Evolutionary conservation across 2,888 invertebrate genomes (phyloP), one percentile per base, ranked within the genome.

Genomic region (Cephonodes hylas): DNA sequence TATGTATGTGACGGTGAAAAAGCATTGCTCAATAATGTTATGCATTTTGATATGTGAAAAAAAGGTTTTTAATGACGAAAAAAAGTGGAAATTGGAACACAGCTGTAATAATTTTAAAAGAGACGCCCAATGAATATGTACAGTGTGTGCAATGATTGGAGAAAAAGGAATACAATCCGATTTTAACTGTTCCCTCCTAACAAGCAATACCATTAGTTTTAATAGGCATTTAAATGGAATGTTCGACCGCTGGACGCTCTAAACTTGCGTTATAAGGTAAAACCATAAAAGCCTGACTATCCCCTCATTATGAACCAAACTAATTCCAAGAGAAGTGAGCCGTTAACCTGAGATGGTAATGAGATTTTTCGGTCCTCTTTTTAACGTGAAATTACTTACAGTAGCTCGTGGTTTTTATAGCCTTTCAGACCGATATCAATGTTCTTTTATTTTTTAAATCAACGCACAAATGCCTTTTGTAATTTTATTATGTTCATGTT

Each of bases 311-410:
- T 79, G 79, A 84, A 82, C 81, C 72, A 81, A 83, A 79, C 79
- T 80, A 81, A 83, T 81, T 83, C 74, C 72, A 67, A 75, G 77
- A 66, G 62, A 70, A 84, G 81, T 82, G 75, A 83, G 84, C 78
- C 78, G 83, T 87, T 85, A 86, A 85, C 79, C 75, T 71, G 64
- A 68, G 73, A 76, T 74, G 68, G 76, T 85, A 85, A 88, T 86
- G 83, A 81, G 81, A 72, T 79, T 80, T 48, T 80, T 75, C 60
- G 73, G 68, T 64, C 62, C 64, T 66, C 66, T 72, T 72, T 72
- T 69, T 60, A 42, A 62, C 34, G 60, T 61, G 62, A 45, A 59
- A 66, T 66, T 64, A 64, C 57, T 62, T 48, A 66, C 62, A 64
- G 65, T 62, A 66, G 61, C 66, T 22, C 53, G 42, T 44, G 10